Base-by-base conservation (phyloP, 2,797 vertebrate species). In the Sebastes trivittatus region DNA sequence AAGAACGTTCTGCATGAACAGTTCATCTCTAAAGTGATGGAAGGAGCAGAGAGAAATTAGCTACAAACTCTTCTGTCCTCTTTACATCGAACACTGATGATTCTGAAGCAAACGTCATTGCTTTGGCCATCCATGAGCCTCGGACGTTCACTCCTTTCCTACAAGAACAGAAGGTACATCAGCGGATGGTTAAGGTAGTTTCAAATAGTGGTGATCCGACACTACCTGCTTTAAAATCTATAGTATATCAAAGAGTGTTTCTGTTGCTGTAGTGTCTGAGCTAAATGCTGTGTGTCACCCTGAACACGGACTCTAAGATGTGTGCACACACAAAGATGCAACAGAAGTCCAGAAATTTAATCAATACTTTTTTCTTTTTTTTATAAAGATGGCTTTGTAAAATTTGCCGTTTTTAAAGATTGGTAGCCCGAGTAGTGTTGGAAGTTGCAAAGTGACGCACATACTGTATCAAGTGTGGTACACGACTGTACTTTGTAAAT, bases 1-100 rank as follows among this genome's bases (percentile, higher is more conserved):
- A 96, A 95, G 78, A 96, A 97, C 11, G 87, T 95, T 74, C 95
- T 99, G 77, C 95, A 94, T 90, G 94, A 97, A 60, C 90, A 94
- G 22, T 99, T 99, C 88, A 85, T 95, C 81, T 89, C 95, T 32
- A 90, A 92, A 46, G 92, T 98, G 62, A 29, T 93, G 32, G 81
- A 80, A 54, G 60, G 56, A 66, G 27, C 72, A 22, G 77, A 79
- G 29, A 61, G 54, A 55, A 80, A 77, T 4, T 87, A 88, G 52
- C 38, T 7, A 9, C 11, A 27, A 62, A 34, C 34, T 32, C 10
- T 16, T 52, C 30, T 38, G 7, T 63, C 25, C 10, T 49, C 38
- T 77, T 42, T 29, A 11, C 32, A 13, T 9, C 20, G 25, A 65
- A 86, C 75, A 75, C 72, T 16, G 52, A 60, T 46, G 54, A 72